phyloP scores from a whole-genome alignment of 1,140 invertebrate genomes.

The Physella acuta region DNA sequence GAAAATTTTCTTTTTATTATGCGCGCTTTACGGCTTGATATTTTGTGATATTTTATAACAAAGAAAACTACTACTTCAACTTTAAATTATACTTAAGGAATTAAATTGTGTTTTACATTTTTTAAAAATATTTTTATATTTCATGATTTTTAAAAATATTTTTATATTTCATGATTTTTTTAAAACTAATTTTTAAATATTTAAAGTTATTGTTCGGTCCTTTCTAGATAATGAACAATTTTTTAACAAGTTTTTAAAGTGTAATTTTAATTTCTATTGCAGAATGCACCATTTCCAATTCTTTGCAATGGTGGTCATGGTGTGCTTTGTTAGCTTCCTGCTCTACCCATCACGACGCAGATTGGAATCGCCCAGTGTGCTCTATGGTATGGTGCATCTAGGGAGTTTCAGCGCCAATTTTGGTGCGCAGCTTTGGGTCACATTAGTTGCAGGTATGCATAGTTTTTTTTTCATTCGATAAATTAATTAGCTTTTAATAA shows the following conservation, averaged over 20 bases:
- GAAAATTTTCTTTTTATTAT: background rate
- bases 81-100: background rate
- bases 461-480: background rate
- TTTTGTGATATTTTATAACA: no score
- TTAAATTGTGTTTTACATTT: background rate
- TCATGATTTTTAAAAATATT: background rate
- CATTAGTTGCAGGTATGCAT: conserved; percentile 31
- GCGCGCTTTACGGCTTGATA: background rate
- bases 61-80: background rate
- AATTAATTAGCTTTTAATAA: no score
- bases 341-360: conserved; percentile 26
- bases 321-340: conserved; percentile 29
- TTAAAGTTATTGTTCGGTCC: background rate
- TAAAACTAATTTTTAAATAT: no score
- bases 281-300: conserved; percentile 31
- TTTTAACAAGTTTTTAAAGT: background rate
- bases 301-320: conserved; percentile 29
- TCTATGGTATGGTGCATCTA: conserved; percentile 28
- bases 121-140: background rate
- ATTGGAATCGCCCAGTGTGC: conserved; percentile 23
- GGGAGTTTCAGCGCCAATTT: conserved; percentile 30
- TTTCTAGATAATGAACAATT: background rate
- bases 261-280: background rate
- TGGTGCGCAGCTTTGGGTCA: conserved; percentile 36
- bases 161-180: no score